Base-by-base conservation (phyloP, 1,140 invertebrate species). In the Oryzaephilus surinamensis region DNA sequence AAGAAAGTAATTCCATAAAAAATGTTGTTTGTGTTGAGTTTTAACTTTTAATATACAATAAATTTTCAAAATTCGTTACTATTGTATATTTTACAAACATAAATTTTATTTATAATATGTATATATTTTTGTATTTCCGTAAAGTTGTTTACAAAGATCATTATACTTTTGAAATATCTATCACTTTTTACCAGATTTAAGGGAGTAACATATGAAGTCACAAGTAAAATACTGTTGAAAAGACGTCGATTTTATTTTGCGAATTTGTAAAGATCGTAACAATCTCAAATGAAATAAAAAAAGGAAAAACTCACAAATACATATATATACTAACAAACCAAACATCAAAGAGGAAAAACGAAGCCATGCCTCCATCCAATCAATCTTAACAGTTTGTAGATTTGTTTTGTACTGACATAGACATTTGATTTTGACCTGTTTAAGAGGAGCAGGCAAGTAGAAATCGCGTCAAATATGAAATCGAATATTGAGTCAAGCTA, bases 401-500 rank as follows among this genome's bases (percentile, higher is more conserved):
- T 34, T 42, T 42, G 40, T 42, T 42, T 32, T 42, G 26, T 19
- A 35, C 24, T 23, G 32, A 26, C 33, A 28, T 21, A 36, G 28
- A 34, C 40, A 42, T 42, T 42, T 35, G 41, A 43, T 46, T 36
- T 29, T 21, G 39, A 27, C 17, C 33, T 20, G 33, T n/a, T n/a
- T n/a, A 36, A 36, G 13, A 13, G 28, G 18, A 38, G 13, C 6
- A 27, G 36, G 31, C 12, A 39, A 41, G 36, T 31, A 36, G 28
- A 32, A 40, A 43, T 39, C 32, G 34, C 41, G 45, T 41, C 45
- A 40, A 43, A 47, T 46, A 49, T 51, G 39, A 51, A 46, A 49
- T 48, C 43, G 43, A 51, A 49, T 48, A 48, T 51, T 37, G 46
- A 47, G 32, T 42, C 35, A 38, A 43, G 44, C 45, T 43, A 30